A percentile compares a stretch with the other conserved stretches of the same genome.
Conservation (phyloP, 2,888 invertebrate species). For the Nebria salina region DNA sequence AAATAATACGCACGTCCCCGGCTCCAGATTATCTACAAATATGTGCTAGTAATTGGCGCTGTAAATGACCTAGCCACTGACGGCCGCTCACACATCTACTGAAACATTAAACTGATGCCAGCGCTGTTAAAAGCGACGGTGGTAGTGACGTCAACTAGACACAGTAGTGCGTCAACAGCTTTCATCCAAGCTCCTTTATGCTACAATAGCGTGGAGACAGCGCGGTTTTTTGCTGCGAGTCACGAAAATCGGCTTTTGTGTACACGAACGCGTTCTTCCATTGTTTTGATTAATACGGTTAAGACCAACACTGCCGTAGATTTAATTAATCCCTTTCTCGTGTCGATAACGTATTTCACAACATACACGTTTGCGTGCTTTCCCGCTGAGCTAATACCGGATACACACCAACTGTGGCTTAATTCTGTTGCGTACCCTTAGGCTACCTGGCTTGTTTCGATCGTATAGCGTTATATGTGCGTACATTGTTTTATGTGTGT, state of each 20-base stretch:
- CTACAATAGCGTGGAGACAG: too few species aligned
- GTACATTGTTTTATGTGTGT: not conserved
- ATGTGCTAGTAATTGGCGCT: constrained; percentile 39
- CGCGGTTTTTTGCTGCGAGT: constrained; percentile 38
- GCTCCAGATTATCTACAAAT: constrained; percentile 42
- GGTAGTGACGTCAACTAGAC: not conserved
- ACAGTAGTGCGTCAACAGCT: constrained; percentile 3
- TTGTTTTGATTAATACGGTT: constrained; percentile 46
- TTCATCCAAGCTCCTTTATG: constrained; percentile 3
- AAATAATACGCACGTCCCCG: constrained; percentile 44
- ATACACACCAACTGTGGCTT: not conserved
- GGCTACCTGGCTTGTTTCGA: not conserved
- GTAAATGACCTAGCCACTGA: constrained; percentile 34
- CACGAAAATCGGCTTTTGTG: constrained; percentile 43
- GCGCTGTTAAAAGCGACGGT: not conserved
- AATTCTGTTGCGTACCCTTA: not conserved
- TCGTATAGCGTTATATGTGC: not conserved
- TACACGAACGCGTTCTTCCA: constrained; percentile 33
- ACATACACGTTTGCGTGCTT: constrained; percentile 20
- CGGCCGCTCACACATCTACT: not conserved
- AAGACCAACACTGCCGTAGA: constrained; percentile 29
- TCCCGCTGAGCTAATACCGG: not conserved
- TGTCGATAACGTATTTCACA: constrained; percentile 44
- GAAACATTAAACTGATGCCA: constrained; percentile 7
- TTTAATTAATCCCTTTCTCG: constrained; percentile 46